phyloP scores from a whole-genome alignment of 2,113 vertebrate species.

The Antechinus flavipes region DNA sequence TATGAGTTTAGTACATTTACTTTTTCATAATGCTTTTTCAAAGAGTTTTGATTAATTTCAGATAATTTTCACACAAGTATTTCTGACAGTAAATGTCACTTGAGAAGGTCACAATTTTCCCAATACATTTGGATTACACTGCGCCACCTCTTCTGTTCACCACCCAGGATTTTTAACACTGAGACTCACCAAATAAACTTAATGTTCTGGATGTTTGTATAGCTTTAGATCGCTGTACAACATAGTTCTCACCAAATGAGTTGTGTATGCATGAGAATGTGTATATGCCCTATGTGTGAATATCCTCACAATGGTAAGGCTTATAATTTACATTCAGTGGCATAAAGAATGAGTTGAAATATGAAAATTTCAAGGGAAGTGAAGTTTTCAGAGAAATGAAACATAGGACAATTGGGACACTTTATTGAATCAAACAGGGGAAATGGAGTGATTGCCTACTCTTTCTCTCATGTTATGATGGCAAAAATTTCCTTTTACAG shows the following conservation, averaged over 20 bases:
- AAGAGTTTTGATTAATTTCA: constrained; percentile 59
- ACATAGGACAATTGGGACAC: background rate
- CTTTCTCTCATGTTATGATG: background rate
- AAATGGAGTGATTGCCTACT: background rate
- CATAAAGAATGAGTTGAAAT: constrained; percentile 37
- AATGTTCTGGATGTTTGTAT: constrained; percentile 32
- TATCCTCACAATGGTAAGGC: constrained; percentile 45
- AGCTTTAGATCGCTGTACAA: background rate
- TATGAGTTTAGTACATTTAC: constrained; percentile 77
- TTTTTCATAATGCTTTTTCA: constrained; percentile 78
- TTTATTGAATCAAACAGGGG: constrained; percentile 11
- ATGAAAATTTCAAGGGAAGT: constrained; percentile 23
- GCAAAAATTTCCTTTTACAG: background rate
- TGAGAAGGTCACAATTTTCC: constrained; percentile 54
- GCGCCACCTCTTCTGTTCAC: background rate
- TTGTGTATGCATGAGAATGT: background rate
- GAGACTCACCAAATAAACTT: constrained; percentile 43
- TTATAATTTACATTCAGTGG: constrained; percentile 8
- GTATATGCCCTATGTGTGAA: constrained; percentile 10
- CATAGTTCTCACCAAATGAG: constrained; percentile 2
- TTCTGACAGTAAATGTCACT: constrained; percentile 51
- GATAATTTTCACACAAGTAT: constrained; percentile 67
- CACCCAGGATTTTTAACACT: background rate
- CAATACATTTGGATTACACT: background rate
- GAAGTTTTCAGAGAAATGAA: constrained; percentile 38